Base-by-base conservation (phyloP, 2,888 invertebrate genomes). In the Hartigia nigra region DNA sequence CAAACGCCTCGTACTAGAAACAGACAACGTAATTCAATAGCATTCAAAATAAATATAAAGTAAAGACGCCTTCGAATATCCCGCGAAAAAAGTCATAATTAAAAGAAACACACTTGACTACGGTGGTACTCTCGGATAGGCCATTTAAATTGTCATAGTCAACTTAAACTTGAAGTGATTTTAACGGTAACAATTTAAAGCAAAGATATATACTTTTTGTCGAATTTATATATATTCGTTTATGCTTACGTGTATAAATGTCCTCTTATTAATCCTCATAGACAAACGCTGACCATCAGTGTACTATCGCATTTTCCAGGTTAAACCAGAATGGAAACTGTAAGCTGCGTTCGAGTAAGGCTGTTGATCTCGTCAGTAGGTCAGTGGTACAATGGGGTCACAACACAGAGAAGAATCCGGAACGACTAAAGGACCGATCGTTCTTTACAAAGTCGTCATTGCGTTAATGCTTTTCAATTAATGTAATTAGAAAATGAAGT, bases 341-440 rank as follows among this genome's bases (percentile, higher is more conserved):
- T 55, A 55, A 55, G 39, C 23, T 55, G 23, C 23, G 23, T 55
- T 55, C 23, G 23, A 55, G 39, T 55, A 55, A 55, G 23, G 39
- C 12, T 72, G 31, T 31, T 31, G 81, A 82, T 82, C 31, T 31
- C 83, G 82, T 80, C 83, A 86, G 86, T 86, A 86, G 86, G 86
- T 86, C 86, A 86, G 86, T 85, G 86, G 84, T 84, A 74, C 86
- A 86, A 86, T 81, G 86, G 23, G 39, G 39, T 55, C 39, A 55
- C 5, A 55, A 55, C 39, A 55, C 4, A 55, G 39, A 55, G 39
- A 55, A 55, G 39, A 55, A 55, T 55, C 39, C 39, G 39, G 39
- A 55, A 23, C 39, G 23, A 23, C 23, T 5, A 23, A 55, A 55
- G 23, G 39, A 55, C 39, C 23, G 39, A n/a, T n/a, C n/a, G 39